Evolutionary conservation across 2,113 vertebrate genomes (phyloP).

Genomic region (Lanius collurio): DNA sequence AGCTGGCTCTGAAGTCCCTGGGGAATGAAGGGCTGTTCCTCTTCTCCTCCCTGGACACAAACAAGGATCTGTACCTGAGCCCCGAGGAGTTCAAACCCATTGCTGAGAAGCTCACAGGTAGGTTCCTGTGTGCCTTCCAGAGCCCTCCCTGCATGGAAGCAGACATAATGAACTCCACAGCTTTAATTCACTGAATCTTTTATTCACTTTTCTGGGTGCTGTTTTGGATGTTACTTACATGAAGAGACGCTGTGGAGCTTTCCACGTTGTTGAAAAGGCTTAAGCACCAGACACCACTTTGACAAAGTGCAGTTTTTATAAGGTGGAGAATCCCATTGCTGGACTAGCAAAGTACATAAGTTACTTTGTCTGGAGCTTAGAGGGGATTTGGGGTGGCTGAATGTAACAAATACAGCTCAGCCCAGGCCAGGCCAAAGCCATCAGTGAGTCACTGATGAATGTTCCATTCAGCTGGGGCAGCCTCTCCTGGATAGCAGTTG

Average conservation of each 20-base stretch:
- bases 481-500: not conserved
- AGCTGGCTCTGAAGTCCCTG: conserved; percentile 81
- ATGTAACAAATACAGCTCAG: not conserved
- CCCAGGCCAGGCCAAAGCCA: not conserved
- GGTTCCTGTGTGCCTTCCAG: not conserved
- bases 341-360: conserved; percentile 5
- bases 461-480: not conserved
- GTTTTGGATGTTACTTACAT: not conserved
- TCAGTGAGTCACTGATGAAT: not conserved
- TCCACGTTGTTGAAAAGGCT: not conserved
- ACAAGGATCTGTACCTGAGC: conserved; percentile 90
- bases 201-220: not conserved
- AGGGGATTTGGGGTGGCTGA: conserved; percentile 30
- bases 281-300: not conserved
- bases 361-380: conserved; percentile 57
- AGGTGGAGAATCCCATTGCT: not conserved
- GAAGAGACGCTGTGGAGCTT: not conserved
- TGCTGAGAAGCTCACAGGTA: conserved; percentile 93
- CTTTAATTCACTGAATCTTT: not conserved
- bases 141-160: not conserved
- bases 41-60: conserved; percentile 90
- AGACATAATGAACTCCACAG: not conserved
- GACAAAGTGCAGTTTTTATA: not conserved
- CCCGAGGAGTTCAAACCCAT: conserved; percentile 95
- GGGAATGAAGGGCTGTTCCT: conserved; percentile 92